Evolutionary conservation across 1,140 invertebrate genomes (phyloP), one percentile per base, ranked within the genome.

Genomic region (Listronotus bonariensis): DNA sequence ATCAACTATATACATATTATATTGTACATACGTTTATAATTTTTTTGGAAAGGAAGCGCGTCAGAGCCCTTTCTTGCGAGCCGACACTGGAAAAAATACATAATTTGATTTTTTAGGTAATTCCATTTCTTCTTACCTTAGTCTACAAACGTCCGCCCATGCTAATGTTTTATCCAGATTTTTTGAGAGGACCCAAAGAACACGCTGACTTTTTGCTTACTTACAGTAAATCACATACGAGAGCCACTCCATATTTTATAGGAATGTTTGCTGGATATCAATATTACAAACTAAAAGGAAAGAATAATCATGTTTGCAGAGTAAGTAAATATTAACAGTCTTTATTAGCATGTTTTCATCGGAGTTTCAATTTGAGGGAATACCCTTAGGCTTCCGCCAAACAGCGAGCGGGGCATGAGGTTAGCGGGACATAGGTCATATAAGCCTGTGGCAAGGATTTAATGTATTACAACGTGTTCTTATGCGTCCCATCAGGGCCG

Each of bases 151-250:
- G 82, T n/a, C 78, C 80, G 11, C 78, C 81, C 0, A 73, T 82
- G 49, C 76, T 83, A 40, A 72, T 82, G 18, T 84, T 84, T 62
- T 83, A 81, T 49, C 79, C 80, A 46, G 80, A 82, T 15, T 84
- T 84, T 57, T 60, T 84, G n/a, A 72, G 69, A 2, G 72, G 80
- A 31, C 82, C 82, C 0, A 81, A 83, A 53, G 68, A 26, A 0
- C 76, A 79, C 49, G 52, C 67, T 8, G 80, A 83, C 64, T 84
- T 84, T 66, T 73, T 80, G 17, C 26, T 82, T 1, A 78, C 79
- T 0, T 85, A 86, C 57, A 82, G 81, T 8, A 83, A 82, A 66
- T 82, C 81, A 12, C 84, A 86, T 71, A 81, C 81, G 0, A 77
- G 85, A 10, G 81, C 80, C 15, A 78, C 80, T 0, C 70, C 83